These are phyloP conservation scores for Caenorhabditis sp. DNA, from an alignment of 2,888 invertebrate species.

Conservation along the genomic window DNA sequence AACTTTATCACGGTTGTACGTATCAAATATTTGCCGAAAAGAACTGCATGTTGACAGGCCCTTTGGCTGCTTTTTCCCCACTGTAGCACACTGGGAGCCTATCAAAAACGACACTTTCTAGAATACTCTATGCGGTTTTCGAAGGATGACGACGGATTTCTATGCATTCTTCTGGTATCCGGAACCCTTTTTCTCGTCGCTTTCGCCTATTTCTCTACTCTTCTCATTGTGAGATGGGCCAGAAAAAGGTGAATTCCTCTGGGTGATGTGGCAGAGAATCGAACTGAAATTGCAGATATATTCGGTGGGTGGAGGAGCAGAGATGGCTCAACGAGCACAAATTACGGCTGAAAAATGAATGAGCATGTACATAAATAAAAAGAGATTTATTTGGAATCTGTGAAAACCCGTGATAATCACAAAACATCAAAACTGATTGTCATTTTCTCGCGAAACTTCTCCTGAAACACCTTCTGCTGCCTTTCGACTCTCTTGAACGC, in stretches of 20 bases:
- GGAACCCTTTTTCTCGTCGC: constrained; percentile 53
- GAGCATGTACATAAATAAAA: too few relatives aligned
- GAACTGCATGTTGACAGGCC: constrained; percentile 11
- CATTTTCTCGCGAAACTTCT: constrained; percentile 11
- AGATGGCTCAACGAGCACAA: constrained; percentile 15
- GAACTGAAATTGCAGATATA: constrained; percentile 16
- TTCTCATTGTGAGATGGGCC: constrained; percentile 50
- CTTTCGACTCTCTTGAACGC: constrained; percentile 39
- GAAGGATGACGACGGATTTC: constrained; percentile 46
- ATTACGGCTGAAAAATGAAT: constrained; percentile 29
- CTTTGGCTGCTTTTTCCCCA: not conserved
- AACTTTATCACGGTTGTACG: too few relatives aligned
- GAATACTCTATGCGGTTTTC: constrained; percentile 16
- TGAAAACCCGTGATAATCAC: not conserved
- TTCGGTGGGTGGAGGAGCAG: constrained; percentile 21
- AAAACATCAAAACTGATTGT: not conserved
- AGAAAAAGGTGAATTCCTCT: constrained; percentile 28
- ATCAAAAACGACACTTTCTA: not conserved
- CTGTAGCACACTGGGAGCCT: not conserved
- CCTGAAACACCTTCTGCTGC: constrained; percentile 22
- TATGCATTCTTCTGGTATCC: constrained; percentile 56
- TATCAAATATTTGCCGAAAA: too few relatives aligned
- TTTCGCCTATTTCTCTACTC: constrained; percentile 57
- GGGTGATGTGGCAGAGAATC: not conserved
- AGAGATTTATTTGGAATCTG: too few relatives aligned